Evolutionary conservation across 1,140 invertebrate species (phyloP), one percentile per base, ranked within the genome.

Genomic region (Spodoptera frugiperda): DNA sequence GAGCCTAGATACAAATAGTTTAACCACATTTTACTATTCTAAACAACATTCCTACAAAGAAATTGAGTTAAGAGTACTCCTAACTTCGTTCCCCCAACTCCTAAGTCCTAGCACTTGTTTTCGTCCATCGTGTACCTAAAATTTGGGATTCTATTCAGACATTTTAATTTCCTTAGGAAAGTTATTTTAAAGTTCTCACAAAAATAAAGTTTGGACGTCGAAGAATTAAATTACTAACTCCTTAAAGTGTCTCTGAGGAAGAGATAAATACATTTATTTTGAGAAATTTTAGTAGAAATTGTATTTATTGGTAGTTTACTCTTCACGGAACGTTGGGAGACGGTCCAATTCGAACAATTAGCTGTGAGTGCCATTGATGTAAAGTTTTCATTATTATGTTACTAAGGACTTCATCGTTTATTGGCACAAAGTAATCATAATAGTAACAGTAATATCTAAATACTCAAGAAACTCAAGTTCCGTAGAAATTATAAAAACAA

Each of bases 141-240:
- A 51, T 53, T 53, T n/a, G 9, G 9, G 65, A 68, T 53, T 53
- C 65, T 49, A 30, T 51, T 51, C 65, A 51, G 9, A 6, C 65
- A 12, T 48, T 57, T 63, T 9, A 67, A 67, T 17, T 67, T 67
- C n/a, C 33, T 68, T 12, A 51, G 17, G 49, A 53, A n/a, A 68
- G 65, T 68, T 68, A 68, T 30, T 68, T 53, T 33, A 53, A 68
- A 68, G 65, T 68, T 68, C 21, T 51, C 17, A 53, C 63, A 30
- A 33, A 53, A 51, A 33, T 68, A 15, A 30, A 53, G 65, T 68
- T 61, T 51, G 8, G 48, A 68, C 25, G 21, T 44, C 17, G 48
- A 9, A 3, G 21, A 68, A 68, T 53, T 68, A 51, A 68, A 68
- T 68, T 53, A 49, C n/a, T 3, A 68, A 53, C 14, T 17, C 48